These are phyloP conservation scores for Opisthograptis luteolata DNA, from an alignment of 2,888 invertebrate species.

Conservation along the genomic window DNA sequence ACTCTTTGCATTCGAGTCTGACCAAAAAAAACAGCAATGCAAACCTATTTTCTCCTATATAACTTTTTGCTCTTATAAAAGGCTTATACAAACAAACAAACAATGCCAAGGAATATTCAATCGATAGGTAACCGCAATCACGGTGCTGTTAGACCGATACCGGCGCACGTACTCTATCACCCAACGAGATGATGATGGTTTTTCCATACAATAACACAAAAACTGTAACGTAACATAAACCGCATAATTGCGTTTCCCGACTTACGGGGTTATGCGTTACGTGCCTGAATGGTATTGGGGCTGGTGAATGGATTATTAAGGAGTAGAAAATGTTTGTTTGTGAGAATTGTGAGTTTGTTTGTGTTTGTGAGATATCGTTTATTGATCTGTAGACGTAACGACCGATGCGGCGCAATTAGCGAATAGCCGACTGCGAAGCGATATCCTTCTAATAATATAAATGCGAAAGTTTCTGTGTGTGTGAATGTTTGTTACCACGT, in stretches of 20 bases:
- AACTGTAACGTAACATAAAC: conserved; percentile 68
- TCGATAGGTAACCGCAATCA: conserved; percentile 52
- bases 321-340: neutral
- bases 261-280: conserved; percentile 35
- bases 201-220: conserved; percentile 65
- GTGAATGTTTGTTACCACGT: no score
- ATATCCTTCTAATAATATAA: no score
- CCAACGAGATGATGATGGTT: conserved; percentile 64
- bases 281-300: conserved; percentile 24
- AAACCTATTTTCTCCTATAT: conserved; percentile 13
- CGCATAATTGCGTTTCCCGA: conserved; percentile 60
- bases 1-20: no score
- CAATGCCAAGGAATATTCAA: conserved; percentile 46
- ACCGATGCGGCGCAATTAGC: no score
- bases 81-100: conserved; percentile 45
- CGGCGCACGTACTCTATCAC: conserved; percentile 64
- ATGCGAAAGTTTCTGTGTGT: no score
- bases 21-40: no score
- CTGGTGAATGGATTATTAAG: neutral
- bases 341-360: no score
- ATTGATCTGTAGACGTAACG: no score
- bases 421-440: no score
- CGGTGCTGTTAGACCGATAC: conserved; percentile 54
- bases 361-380: no score
- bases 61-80: conserved; percentile 33